Conservation (phyloP, 2,888 invertebrate species). For the Nomada lathburiana region DNA sequence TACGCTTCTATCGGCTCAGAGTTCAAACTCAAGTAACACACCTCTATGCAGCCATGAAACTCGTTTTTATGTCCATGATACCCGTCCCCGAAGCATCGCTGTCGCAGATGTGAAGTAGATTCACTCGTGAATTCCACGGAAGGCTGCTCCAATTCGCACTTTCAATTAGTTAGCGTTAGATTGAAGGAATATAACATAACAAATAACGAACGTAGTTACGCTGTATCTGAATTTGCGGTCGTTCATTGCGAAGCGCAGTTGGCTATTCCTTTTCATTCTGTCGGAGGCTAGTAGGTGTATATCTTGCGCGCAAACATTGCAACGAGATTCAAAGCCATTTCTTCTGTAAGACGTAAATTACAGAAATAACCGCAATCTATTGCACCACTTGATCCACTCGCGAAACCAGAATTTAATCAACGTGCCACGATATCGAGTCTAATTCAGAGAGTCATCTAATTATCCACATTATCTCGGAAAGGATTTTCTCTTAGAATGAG, state of each 20-base stretch:
- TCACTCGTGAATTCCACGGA: not conserved
- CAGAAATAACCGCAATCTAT: conserved; percentile 29
- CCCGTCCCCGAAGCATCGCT: not conserved
- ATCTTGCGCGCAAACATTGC: conserved; percentile 8
- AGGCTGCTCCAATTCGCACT: not conserved
- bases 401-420: conserved; percentile 20
- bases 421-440: conserved; percentile 3
- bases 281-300: not conserved
- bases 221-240: conserved; percentile 14
- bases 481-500: not conserved
- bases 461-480: conserved; percentile 29
- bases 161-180: not conserved
- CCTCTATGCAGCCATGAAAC: conserved; percentile 51
- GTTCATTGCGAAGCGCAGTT: conserved; percentile 11
- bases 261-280: conserved; percentile 28
- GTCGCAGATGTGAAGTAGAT: not conserved
- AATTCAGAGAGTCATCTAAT: conserved; percentile 48
- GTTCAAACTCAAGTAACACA: conserved; percentile 46
- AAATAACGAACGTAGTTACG: too few species aligned
- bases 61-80: conserved; percentile 18
- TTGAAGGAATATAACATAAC: too few species aligned
- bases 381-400: conserved; percentile 28
- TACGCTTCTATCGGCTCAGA: conserved; percentile 18
- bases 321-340: not conserved
- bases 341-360: conserved; percentile 19